Percentiles rank a stretch among this genome's conserved stretches.
Conservation (phyloP, 2,113 vertebrate genomes). For the Rattus rattus region DNA sequence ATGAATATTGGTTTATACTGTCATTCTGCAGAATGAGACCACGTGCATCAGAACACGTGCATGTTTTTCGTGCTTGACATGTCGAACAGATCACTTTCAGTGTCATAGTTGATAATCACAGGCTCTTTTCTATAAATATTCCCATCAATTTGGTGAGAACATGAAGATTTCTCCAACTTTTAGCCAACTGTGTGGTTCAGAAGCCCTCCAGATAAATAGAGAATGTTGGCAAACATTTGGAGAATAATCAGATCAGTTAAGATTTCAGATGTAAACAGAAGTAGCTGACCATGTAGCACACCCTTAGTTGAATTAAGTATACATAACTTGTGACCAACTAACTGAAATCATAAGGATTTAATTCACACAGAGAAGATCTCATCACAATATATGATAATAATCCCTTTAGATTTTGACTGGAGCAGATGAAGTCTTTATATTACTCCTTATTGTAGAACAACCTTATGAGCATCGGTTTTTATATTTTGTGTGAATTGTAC, state of each 20-base stretch:
- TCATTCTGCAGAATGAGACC: neutral
- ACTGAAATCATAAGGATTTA: neutral
- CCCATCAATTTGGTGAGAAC: neutral
- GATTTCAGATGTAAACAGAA: neutral
- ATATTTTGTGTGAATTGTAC: fast-evolving
- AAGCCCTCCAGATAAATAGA: neutral
- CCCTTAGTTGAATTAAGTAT: neutral
- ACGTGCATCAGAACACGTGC: neutral
- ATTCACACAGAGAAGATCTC: neutral
- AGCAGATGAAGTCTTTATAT: neutral
- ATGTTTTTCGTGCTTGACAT: neutral
- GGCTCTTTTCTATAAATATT: neutral
- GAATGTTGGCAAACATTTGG: fast-evolving
- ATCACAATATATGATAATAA: neutral
- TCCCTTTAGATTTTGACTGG: neutral
- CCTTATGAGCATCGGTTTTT: neutral
- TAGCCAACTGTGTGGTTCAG: neutral
- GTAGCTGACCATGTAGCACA: fast-evolving
- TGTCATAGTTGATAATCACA: neutral
- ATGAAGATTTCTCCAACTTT: neutral
- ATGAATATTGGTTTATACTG: neutral
- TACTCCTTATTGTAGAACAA: neutral
- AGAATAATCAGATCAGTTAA: neutral
- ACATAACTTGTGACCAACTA: neutral
- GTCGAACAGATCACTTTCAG: neutral